phyloP scores from a whole-genome alignment of 2,797 vertebrate genomes.

The Acipenser transmontanus region DNA sequence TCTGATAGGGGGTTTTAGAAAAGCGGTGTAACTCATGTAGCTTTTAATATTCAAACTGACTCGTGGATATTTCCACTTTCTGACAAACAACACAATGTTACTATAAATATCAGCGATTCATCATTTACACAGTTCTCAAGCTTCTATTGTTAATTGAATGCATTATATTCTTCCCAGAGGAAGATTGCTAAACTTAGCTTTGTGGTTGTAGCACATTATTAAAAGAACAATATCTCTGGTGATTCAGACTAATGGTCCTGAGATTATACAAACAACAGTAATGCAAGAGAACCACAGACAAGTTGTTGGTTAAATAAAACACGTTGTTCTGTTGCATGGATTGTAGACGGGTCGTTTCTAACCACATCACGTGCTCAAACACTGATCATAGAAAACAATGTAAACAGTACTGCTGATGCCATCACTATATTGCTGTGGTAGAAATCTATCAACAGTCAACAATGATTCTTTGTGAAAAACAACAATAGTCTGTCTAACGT shows the following conservation, averaged over 20 bases:
- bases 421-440: slow-evolving; percentile 28
- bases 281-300: slow-evolving; percentile 49
- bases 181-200: slow-evolving; percentile 71
- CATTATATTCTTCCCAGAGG: slow-evolving; percentile 64
- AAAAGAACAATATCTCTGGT: slow-evolving; percentile 58
- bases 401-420: slow-evolving; percentile 19
- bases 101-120: slow-evolving; percentile 1
- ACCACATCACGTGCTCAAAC: not conserved
- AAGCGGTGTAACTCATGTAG: slow-evolving; percentile 31
- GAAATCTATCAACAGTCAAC: slow-evolving; percentile 22
- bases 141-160: slow-evolving; percentile 64
- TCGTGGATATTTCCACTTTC: slow-evolving; percentile 6
- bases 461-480: slow-evolving; percentile 19
- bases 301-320: slow-evolving; percentile 44
- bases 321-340: slow-evolving; percentile 29
- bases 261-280: slow-evolving; percentile 38
- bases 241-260: slow-evolving; percentile 56
- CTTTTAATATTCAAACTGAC: slow-evolving; percentile 22
- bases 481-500: slow-evolving; percentile 5
- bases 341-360: slow-evolving; percentile 7
- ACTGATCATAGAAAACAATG: slow-evolving; percentile 18
- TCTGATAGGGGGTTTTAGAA: slow-evolving; percentile 5
- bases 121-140: slow-evolving; percentile 59
- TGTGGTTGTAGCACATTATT: slow-evolving; percentile 48
- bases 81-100: slow-evolving; percentile 28